These are phyloP conservation scores for Eledona agricola DNA, from an alignment of 2,888 invertebrate genomes.

Conservation along the genomic window DNA sequence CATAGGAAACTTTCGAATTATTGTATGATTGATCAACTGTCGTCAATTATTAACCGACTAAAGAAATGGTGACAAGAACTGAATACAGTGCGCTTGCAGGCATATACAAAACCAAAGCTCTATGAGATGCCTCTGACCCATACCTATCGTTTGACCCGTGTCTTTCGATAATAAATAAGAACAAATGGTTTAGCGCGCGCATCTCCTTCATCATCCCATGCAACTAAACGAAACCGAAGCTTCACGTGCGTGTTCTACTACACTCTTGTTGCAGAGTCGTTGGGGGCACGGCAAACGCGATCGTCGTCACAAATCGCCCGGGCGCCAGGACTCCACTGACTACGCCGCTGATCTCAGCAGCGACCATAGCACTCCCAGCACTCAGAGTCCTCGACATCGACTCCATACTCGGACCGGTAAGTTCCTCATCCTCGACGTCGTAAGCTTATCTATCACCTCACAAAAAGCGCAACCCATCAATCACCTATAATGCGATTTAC, in stretches of 20 bases:
- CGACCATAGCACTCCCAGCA: slow-evolving; percentile 75
- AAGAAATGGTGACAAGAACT: too few relatives aligned
- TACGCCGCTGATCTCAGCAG: slow-evolving; percentile 82
- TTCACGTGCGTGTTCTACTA: slow-evolving; percentile 35
- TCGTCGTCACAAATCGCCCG: slow-evolving; percentile 68
- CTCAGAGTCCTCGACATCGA: slow-evolving; percentile 80
- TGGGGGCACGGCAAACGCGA: slow-evolving; percentile 80
- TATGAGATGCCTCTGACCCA: not conserved
- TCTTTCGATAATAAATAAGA: slow-evolving; percentile 9
- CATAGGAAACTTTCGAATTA: too few relatives aligned
- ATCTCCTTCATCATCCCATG: too few relatives aligned
- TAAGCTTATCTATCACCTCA: too few relatives aligned
- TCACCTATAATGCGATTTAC: slow-evolving; percentile 16
- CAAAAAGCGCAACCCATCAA: slow-evolving; percentile 4
- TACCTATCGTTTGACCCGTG: not conserved
- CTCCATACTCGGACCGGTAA: slow-evolving; percentile 67
- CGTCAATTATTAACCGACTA: too few relatives aligned
- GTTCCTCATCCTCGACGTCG: too few relatives aligned
- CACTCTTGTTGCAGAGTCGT: slow-evolving; percentile 73
- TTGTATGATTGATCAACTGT: too few relatives aligned
- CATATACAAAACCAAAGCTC: not conserved
- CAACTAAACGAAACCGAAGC: not conserved
- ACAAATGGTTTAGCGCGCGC: slow-evolving; percentile 13
- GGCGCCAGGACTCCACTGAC: slow-evolving; percentile 72
- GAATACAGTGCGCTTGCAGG: too few relatives aligned